phyloP scores from a whole-genome alignment of 1,140 invertebrate genomes.

The Caenorhabditis brenneri region DNA sequence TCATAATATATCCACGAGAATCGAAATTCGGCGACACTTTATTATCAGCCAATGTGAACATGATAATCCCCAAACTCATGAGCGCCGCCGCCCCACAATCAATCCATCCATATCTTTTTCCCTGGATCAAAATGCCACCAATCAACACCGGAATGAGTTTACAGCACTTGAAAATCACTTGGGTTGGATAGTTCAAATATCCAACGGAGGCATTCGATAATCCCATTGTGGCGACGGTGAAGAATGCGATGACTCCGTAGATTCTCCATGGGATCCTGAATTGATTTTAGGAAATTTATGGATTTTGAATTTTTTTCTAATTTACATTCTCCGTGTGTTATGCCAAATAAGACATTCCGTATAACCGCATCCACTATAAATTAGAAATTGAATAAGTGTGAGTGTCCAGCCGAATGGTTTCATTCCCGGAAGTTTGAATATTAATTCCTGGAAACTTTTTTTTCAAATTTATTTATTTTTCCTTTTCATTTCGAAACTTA shows the following conservation, averaged over 20 bases:
- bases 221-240: conserved; percentile 92
- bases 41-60: conserved; percentile 90
- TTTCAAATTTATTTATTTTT: background rate
- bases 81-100: conserved; percentile 83
- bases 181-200: conserved; percentile 91
- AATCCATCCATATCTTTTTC: conserved; percentile 81
- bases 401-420: conserved; percentile 89
- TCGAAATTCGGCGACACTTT: conserved; percentile 87
- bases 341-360: conserved; percentile 78
- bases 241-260: conserved; percentile 82
- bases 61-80: conserved; percentile 88
- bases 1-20: conserved; percentile 81
- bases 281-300: conserved; percentile 70
- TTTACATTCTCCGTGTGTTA: conserved; percentile 78
- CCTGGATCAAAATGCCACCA: conserved; percentile 88
- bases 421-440: conserved; percentile 86
- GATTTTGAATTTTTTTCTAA: conserved; percentile 7
- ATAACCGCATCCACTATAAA: conserved; percentile 83
- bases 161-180: conserved; percentile 92
- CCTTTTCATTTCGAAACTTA: conserved; percentile 64
- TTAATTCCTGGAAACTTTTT: conserved; percentile 78
- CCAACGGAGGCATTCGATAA: conserved; percentile 92
- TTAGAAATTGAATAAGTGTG: conserved; percentile 87
- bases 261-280: conserved; percentile 83
- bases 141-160: conserved; percentile 92